Evolutionary conservation across 1,140 invertebrate genomes (phyloP), one percentile per base, ranked within the genome.

Genomic region (Cyclargus thomasi): DNA sequence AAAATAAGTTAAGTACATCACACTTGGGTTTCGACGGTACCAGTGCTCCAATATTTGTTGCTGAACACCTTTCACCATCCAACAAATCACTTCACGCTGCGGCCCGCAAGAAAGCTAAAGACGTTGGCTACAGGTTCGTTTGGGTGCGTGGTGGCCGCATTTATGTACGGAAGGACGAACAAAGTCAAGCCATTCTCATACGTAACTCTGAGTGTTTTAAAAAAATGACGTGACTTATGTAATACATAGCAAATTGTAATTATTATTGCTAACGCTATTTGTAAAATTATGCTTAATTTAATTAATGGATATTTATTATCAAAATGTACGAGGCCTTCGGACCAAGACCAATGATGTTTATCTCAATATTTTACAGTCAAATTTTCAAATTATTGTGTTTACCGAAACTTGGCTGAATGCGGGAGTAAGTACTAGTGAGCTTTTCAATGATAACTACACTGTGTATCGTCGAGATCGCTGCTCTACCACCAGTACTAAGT

Each of bases 51-150:
- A 35, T 67, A 14, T 67, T 67, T 17, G 55, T 67, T 1, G 57
- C 65, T 1, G 65, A 67, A 23, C 65, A 67, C 36, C 29, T 67
- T 2, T 63, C 67, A 21, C 67, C 47, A 5, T 14, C 36, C 10
- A 63, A 68, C 18, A 63, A 68, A 57, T 22, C n/a, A 14, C 62
- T 68, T 1, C 67, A 68, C 23, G 22, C 67, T 0, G 62, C 62
- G 1, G 22, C 67, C 29, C 67, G 67, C 2, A 57, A n/a, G 11
- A 68, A 68, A 29, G 62, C 67, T 5, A 68, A 64, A 16, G 67
- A 68, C 11, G 20, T 39, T 47, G 69, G 67, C 64, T 72, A 66
- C 64, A 69, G 36, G 23, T 68, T 67, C 23, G 67, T 69, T 21
- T 68, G 67, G 67, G 57, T 67, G 7, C 36, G 36, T 1, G 36